These are phyloP conservation scores for Choristoneura fumiferana DNA, from an alignment of 1,140 invertebrate genomes.

Conservation along the genomic window DNA sequence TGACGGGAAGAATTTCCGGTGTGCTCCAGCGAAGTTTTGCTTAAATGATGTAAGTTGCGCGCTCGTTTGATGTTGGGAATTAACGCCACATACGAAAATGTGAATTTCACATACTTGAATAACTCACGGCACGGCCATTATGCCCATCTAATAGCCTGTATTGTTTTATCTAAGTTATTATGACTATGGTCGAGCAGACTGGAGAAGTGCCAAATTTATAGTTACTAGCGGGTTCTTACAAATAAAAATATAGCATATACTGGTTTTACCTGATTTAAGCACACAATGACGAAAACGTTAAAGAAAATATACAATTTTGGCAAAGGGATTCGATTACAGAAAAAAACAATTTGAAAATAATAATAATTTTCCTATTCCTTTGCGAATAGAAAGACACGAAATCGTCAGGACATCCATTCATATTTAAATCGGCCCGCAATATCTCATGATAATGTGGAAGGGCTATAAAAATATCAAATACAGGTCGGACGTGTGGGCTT, in stretches of 20 bases:
- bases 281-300: no score
- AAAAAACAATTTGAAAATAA: no score
- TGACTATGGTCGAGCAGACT: not conserved
- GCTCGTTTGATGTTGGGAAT: constrained; percentile 50
- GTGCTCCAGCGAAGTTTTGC: constrained; percentile 37
- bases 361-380: not conserved
- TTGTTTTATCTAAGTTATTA: constrained; percentile 15
- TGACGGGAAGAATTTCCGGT: constrained; percentile 41
- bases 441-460: constrained; percentile 67
- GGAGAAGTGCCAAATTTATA: not conserved
- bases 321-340: no score
- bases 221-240: not conserved
- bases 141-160: constrained; percentile 19
- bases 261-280: no score
- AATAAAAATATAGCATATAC: constrained; percentile 5
- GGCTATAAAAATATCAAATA: constrained; percentile 73
- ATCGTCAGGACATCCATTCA: constrained; percentile 65
- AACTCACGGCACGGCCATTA: constrained; percentile 26
- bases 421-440: constrained; percentile 67
- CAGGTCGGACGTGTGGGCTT: constrained; percentile 40
- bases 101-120: constrained; percentile 50
- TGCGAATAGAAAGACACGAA: constrained; percentile 41
- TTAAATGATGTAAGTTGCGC: constrained; percentile 54
- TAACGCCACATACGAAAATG: constrained; percentile 46
- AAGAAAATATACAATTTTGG: no score